These are phyloP conservation scores for Callipepla californica DNA, from an alignment of 2,113 vertebrate species.

Conservation along the genomic window DNA sequence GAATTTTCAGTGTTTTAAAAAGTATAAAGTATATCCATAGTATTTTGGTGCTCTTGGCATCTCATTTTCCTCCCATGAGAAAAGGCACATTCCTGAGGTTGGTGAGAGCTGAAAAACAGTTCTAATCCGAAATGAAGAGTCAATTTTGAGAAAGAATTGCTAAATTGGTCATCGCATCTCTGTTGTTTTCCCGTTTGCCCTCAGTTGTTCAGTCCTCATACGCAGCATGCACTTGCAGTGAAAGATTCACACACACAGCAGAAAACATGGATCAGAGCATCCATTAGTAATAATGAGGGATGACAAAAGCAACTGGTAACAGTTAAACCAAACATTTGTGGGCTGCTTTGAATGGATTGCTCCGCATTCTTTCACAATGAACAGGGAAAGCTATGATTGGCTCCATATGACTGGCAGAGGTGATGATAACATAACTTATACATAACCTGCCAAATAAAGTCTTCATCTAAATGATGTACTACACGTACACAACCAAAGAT, in stretches of 20 bases:
- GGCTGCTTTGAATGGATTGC: slow-evolving; percentile 9
- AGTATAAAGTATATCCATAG: background rate
- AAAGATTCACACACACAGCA: background rate
- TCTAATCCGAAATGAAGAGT: background rate
- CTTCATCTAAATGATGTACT: slow-evolving; percentile 35
- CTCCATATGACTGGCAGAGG: slow-evolving; percentile 63
- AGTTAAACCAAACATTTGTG: background rate
- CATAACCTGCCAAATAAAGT: background rate
- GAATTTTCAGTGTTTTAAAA: background rate
- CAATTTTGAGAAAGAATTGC: background rate
- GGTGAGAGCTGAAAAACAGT: background rate
- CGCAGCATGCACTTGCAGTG: background rate
- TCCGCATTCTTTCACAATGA: slow-evolving; percentile 39
- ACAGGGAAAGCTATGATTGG: slow-evolving; percentile 46
- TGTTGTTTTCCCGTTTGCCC: background rate
- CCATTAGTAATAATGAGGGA: background rate
- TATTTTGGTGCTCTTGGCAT: background rate
- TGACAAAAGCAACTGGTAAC: slow-evolving; percentile 16
- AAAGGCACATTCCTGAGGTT: background rate
- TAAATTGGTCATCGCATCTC: background rate
- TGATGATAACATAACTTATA: slow-evolving; percentile 69
- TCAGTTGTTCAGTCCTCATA: background rate
- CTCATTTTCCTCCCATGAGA: background rate
- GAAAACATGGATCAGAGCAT: background rate
- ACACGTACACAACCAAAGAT: slow-evolving; percentile 5